Percentiles rank a stretch among this genome's conserved stretches.
Conservation (phyloP, 2,888 invertebrate species). For the Caenorhabditis panamensis region DNA sequence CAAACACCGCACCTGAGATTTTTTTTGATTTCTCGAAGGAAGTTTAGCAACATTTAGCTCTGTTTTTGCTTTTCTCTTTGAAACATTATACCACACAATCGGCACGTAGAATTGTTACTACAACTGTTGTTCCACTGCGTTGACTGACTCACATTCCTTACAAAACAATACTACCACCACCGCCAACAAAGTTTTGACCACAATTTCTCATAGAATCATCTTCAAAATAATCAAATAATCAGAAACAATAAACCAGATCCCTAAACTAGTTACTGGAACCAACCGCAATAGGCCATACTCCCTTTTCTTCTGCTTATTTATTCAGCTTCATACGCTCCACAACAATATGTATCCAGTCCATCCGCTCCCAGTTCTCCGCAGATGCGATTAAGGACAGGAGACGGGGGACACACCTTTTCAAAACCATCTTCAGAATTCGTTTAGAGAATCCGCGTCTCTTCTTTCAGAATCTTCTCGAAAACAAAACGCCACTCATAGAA, state of each 20-base stretch:
- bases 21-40: too few species aligned
- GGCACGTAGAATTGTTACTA: not conserved
- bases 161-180: too few species aligned
- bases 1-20: not conserved
- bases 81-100: not conserved
- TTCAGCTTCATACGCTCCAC: conserved; percentile 35
- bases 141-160: not conserved
- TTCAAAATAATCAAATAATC: too few species aligned
- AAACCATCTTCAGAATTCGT: conserved; percentile 15
- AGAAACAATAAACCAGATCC: not conserved
- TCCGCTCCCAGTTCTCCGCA: not conserved
- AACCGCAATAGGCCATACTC: not conserved
- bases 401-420: conserved; percentile 20
- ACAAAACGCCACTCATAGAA: conserved; percentile 17
- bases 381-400: conserved; percentile 35
- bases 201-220: too few species aligned
- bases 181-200: too few species aligned
- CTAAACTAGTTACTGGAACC: not conserved
- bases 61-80: not conserved
- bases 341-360: conserved; percentile 28
- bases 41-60: not conserved
- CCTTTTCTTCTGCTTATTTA: conserved; percentile 28
- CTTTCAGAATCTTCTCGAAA: conserved; percentile 20
- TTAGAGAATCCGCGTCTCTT: not conserved
- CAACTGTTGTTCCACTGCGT: not conserved